Conservation (phyloP, 2,888 invertebrate genomes). For the Trichogramma dendrolimi region DNA sequence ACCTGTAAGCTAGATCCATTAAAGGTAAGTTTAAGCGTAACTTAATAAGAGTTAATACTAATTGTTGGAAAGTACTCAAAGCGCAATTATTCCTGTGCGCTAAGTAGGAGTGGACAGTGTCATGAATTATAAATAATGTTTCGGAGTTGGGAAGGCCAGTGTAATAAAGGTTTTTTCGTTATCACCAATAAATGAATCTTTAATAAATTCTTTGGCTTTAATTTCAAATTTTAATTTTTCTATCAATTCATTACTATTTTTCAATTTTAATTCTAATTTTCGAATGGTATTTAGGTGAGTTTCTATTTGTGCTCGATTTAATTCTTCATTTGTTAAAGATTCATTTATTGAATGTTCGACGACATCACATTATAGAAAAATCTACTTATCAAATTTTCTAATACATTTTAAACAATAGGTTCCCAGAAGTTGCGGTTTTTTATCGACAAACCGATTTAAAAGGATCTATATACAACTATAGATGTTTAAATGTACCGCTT, state of each 20-base stretch:
- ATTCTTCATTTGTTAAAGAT: no score
- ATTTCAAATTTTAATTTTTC: neutral
- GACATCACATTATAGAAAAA: no score
- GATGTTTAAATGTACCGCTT: no score
- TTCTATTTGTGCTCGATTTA: no score
- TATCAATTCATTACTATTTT: neutral
- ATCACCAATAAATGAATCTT: neutral
- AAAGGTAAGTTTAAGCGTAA: conserved; percentile 8
- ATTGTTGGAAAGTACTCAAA: conserved; percentile 3
- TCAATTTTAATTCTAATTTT: no score
- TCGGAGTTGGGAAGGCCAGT: conserved; percentile 1
- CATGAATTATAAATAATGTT: conserved; percentile 4
- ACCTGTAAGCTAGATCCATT: neutral
- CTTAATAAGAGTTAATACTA: conserved; percentile 10
- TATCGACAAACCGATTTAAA: no score
- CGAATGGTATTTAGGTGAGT: no score
- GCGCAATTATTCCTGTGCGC: neutral
- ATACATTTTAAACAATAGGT: no score
- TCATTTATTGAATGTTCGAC: no score
- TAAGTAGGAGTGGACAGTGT: neutral
- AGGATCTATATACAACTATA: no score
- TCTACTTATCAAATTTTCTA: no score
- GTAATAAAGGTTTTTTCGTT: conserved; percentile 4
- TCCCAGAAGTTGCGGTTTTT: no score
- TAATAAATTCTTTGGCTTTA: neutral